These are phyloP conservation scores for Belonocnema kinseyi DNA, from an alignment of 1,140 invertebrate species.

Conservation along the genomic window DNA sequence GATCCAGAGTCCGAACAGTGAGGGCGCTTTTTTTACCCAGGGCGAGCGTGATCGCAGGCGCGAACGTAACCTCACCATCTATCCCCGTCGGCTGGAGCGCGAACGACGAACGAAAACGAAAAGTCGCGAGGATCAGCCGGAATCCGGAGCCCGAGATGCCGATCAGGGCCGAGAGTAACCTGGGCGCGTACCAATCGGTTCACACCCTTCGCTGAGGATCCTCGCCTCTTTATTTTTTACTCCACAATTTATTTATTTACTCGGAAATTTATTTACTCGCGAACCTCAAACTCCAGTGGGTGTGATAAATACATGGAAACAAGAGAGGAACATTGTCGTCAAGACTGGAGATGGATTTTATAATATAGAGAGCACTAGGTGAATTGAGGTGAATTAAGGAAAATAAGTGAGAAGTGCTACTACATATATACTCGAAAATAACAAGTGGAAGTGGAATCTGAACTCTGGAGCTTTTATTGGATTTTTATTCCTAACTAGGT, in stretches of 20 bases:
- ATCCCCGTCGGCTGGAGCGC: not conserved
- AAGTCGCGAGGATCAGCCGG: conserved; percentile 24
- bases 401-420: not conserved
- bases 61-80: conserved; percentile 13
- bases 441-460: too few species aligned
- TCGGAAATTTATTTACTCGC: not conserved
- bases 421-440: too few species aligned
- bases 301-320: not conserved
- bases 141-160: conserved; percentile 27
- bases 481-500: not conserved
- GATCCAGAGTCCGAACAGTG: conserved; percentile 5
- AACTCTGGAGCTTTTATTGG: not conserved
- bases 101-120: conserved; percentile 22
- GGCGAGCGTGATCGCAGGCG: conserved; percentile 13
- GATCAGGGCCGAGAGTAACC: conserved; percentile 21
- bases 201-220: conserved; percentile 19
- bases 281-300: not conserved
- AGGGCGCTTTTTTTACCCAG: conserved; percentile 8
- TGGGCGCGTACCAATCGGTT: conserved; percentile 29
- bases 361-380: not conserved
- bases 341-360: not conserved
- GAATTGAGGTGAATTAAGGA: not conserved
- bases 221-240: not conserved
- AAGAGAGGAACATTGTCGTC: not conserved
- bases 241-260: not conserved